A percentile compares a stretch with the other conserved stretches of the same genome.
phyloP scores from a whole-genome alignment of 2,797 vertebrate species.

The Australoheros facetus region DNA sequence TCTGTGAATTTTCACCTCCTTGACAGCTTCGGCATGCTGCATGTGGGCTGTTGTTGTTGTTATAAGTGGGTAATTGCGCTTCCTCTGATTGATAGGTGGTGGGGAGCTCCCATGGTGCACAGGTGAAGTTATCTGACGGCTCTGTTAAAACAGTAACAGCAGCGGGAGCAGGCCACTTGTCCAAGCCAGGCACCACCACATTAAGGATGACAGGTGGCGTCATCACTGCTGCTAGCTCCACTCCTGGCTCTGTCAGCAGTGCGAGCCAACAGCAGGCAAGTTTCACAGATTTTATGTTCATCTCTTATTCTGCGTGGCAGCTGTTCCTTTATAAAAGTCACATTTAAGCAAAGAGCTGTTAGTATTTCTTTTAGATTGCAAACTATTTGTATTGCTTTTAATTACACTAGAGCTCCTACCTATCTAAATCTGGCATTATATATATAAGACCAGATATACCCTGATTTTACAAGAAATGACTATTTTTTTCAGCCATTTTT shows the following conservation, averaged over 20 bases:
- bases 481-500: background rate
- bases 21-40: background rate
- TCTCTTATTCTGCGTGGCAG: background rate
- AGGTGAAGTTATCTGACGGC: conserved; percentile 93
- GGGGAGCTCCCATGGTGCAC: conserved; percentile 85
- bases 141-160: conserved; percentile 87
- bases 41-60: background rate
- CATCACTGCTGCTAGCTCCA: conserved; percentile 88
- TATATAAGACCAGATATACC: background rate
- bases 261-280: conserved; percentile 84
- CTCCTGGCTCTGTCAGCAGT: conserved; percentile 73
- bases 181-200: conserved; percentile 93
- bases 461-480: background rate
- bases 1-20: background rate
- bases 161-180: conserved; percentile 86
- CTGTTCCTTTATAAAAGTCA: background rate
- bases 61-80: background rate
- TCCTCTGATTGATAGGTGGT: conserved; percentile 75
- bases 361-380: background rate
- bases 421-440: background rate
- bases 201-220: conserved; percentile 93
- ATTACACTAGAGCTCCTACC: background rate
- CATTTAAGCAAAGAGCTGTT: background rate
- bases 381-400: background rate
- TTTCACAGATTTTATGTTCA: conserved; percentile 5